Evolutionary conservation across 2,113 vertebrate species (phyloP).

Genomic region (Platycercus adscitus): DNA sequence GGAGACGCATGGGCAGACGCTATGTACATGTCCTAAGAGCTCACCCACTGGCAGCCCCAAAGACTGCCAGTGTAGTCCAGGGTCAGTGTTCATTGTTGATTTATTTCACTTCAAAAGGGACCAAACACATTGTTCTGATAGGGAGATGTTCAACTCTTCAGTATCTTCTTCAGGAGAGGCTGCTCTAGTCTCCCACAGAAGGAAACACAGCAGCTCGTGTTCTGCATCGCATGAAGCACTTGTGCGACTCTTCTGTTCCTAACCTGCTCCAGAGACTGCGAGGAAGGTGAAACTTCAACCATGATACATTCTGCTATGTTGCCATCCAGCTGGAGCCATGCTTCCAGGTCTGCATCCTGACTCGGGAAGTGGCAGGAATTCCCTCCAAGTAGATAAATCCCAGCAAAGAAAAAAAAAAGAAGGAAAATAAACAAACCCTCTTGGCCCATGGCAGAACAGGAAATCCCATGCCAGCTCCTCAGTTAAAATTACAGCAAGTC

Average conservation of each 20-base stretch:
- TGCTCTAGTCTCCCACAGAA: conserved; percentile 38
- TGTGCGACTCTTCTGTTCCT: conserved; percentile 45
- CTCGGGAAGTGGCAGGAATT: conserved; percentile 18
- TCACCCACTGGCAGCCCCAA: conserved; percentile 24
- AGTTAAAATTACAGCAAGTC: conserved; percentile 98
- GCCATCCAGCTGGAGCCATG: conserved; percentile 60
- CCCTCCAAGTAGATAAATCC: conserved; percentile 47
- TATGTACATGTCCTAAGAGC: conserved; percentile 23
- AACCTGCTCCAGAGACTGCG: conserved; percentile 38
- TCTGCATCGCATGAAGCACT: conserved; percentile 39
- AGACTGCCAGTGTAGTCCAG: neutral
- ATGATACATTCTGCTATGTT: conserved; percentile 48
- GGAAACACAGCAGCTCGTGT: conserved; percentile 13
- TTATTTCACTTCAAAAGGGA: neutral
- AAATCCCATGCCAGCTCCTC: conserved; percentile 46
- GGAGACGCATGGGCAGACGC: accelerated
- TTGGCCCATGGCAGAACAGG: conserved; percentile 32
- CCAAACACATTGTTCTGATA: neutral
- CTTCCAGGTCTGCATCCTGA: conserved; percentile 58
- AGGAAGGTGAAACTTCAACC: conserved; percentile 29
- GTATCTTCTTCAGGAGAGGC: neutral
- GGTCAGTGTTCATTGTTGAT: neutral
- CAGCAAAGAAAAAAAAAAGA: neutral
- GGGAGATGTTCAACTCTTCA: conserved; percentile 13
- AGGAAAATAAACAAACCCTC: neutral